Evolutionary conservation across 2,888 invertebrate genomes (phyloP), one percentile per base, ranked within the genome.

Genomic region (Zygothrica quintamaculata): DNA sequence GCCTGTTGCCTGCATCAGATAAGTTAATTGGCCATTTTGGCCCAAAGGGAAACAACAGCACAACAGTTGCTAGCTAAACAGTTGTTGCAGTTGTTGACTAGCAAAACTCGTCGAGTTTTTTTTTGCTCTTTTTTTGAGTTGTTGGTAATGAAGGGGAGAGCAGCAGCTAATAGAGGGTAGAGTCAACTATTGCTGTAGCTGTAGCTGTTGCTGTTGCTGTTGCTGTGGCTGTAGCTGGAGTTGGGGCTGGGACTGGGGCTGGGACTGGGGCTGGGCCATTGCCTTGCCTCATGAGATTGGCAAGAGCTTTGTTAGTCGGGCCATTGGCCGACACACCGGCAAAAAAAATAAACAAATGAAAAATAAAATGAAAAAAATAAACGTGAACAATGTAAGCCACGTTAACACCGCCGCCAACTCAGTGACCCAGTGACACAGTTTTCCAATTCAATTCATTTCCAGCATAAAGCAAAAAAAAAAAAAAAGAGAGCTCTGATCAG

Each of bases 11-110:
- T 48, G 59, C 74, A 79, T 81, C 79, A 82, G 82, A 81, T 79
- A 81, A 74, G 74, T 76, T 80, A 82, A 80, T 80, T 80, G 79
- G 82, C 77, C 79, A 61, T 70, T 82, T 79, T 71, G 74, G 79
- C 79, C 79, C 76, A 82, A 81, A 79, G 79, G 79, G 76, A 81
- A 67, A 65, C 69, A 55, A 15, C 8, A n/a, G 33, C 48, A 25
- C 40, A 55, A 29, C 52, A 56, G 59, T 39, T 47, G 61, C 16
- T 34, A 36, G 42, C 36, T 42, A 43, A n/a, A 36, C 9, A 13
- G 33, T 39, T 37, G 47, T 47, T n/a, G n/a, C 18, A 46, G 29
- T 55, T 47, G 65, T 50, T 34, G 44, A 37, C 51, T 50, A 40
- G 60, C 51, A 53, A 61, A 67, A 77, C 65, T 62, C 43, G 74